phyloP scores from a whole-genome alignment of 2,113 vertebrate genomes.

The Mohoua ochrocephala region DNA sequence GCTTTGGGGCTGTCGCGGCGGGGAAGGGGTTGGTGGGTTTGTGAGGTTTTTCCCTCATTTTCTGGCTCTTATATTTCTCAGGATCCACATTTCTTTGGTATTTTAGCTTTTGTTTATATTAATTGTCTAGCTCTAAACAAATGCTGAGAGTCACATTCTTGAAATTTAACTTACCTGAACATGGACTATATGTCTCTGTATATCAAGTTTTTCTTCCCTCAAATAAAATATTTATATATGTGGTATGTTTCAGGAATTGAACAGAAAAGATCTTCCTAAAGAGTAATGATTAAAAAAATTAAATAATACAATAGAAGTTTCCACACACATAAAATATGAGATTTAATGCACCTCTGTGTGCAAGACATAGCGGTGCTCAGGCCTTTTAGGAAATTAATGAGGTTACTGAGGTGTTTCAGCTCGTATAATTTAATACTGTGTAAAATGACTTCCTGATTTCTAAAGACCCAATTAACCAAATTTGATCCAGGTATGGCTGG shows the following conservation, averaged over 20 bases:
- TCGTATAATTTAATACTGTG: neutral
- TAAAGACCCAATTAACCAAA: neutral
- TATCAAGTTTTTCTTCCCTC: neutral
- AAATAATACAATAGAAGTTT: neutral
- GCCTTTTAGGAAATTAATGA: neutral
- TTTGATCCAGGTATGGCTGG: slow-evolving; percentile 82
- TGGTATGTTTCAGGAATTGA: neutral
- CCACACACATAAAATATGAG: neutral
- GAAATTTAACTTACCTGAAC: slow-evolving; percentile 11
- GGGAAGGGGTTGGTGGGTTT: too few species aligned
- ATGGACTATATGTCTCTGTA: neutral
- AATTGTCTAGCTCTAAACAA: neutral
- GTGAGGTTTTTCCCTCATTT: neutral
- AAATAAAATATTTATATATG: slow-evolving; percentile 32
- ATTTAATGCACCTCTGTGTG: neutral
- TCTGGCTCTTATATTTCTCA: neutral
- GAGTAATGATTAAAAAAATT: neutral
- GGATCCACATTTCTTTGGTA: neutral
- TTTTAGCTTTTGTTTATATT: neutral
- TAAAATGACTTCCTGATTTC: neutral
- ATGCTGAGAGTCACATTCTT: neutral
- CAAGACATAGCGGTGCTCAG: neutral
- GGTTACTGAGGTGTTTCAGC: neutral
- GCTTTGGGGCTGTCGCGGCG: neutral
- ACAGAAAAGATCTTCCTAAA: neutral